Percentiles rank a stretch among this genome's conserved stretches.
Conservation (phyloP, 2,888 invertebrate genomes). For the Polylopha cassiicola region DNA sequence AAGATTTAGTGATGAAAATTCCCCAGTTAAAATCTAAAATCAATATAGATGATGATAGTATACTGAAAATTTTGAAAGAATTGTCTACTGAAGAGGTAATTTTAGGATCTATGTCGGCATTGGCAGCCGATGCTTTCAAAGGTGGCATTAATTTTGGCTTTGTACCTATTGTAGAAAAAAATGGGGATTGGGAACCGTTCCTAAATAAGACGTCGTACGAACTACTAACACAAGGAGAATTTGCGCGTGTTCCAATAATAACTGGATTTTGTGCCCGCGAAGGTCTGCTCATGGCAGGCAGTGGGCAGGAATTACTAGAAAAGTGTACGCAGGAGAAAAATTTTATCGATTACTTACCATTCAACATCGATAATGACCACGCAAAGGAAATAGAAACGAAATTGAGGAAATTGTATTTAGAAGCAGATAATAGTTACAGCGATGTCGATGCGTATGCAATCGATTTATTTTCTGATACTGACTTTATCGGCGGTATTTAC, state of each 20-base stretch:
- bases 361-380: conserved; percentile 23
- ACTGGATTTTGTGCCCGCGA: conserved; percentile 68
- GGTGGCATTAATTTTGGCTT: conserved; percentile 70
- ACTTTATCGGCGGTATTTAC: conserved; percentile 58
- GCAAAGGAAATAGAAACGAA: conserved; percentile 39
- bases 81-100: conserved; percentile 51
- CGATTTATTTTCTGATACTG: conserved; percentile 69
- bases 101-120: conserved; percentile 39
- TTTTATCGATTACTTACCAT: conserved; percentile 18
- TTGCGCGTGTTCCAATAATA: conserved; percentile 67
- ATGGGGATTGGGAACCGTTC: conserved; percentile 65
- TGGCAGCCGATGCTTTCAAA: conserved; percentile 35
- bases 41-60: conserved; percentile 35
- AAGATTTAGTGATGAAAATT: conserved; percentile 47
- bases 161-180: conserved; percentile 60
- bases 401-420: conserved; percentile 65
- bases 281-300: conserved; percentile 53
- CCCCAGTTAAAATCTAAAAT: conserved; percentile 39
- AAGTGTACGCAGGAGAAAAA: conserved; percentile 20
- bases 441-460: conserved; percentile 59
- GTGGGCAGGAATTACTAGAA: conserved; percentile 24
- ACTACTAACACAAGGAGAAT: conserved; percentile 54
- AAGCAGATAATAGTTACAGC: conserved; percentile 42
- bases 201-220: conserved; percentile 56
- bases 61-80: conserved; percentile 51